Base-by-base conservation (phyloP, 2,113 vertebrate genomes). In the Hippocampus mohnikei region DNA sequence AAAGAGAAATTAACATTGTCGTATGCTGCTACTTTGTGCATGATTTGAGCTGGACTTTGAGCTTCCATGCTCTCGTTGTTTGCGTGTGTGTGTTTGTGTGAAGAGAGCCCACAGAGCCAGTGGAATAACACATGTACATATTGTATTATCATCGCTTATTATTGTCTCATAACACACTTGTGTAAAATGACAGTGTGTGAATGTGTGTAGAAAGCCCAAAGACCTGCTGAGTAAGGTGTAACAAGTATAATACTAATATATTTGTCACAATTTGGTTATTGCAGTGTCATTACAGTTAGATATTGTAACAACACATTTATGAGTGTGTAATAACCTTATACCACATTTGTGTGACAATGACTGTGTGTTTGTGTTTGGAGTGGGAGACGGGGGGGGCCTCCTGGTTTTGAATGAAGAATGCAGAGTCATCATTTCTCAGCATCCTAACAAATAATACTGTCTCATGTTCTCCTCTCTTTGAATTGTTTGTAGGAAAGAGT, bases 381-480 rank as follows among this genome's bases (percentile, higher is more conserved):
- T 69, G 23, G 20, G 71, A 67, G 74, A 71, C 59, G 77, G 78
- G 77, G 79, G 76, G 77, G 80, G 33, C 0, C 33, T 37, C 33
- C 77, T 75, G 76, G 73, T 72, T 23, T 12, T 78, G 78, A 78
- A 74, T 81, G 80, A 85, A 76, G 52, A 86, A 70, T 81, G 84
- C 84, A 61, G 73, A 74, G 81, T 86, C 87, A 88, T 85, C 87
- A 79, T 77, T 84, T 78, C 71, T 83, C 82, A 71, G 75, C 83
- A 80, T 84, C 83, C 71, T 65, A 80, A 77, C 64, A 73, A 59
- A 69, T 67, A 72, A 74, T 82, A 71, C 29, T 71, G 79, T 70
- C 79, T 77, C 74, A 79, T 73, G 76, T 69, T 72, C 74, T 71
- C 41, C 4, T 60, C 16, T 61, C 29, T 37, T 37, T 37, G 5